These are phyloP conservation scores for Aselliscus stoliczkanus DNA, from an alignment of 2,797 vertebrate genomes.

Conservation along the genomic window DNA sequence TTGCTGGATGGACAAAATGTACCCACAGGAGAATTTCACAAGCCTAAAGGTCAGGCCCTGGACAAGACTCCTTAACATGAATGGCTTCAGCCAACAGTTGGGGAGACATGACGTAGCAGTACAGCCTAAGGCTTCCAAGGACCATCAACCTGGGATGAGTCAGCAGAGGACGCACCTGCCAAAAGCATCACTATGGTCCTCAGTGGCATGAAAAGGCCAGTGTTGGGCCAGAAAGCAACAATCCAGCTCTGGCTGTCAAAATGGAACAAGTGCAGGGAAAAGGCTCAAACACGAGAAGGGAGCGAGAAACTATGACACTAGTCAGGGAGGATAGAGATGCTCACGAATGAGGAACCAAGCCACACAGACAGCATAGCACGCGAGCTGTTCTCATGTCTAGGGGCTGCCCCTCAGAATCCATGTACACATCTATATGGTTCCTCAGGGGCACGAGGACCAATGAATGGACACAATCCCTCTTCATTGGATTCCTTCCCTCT, in stretches of 20 bases:
- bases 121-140: conserved; percentile 15
- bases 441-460: background rate
- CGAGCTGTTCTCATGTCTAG: background rate
- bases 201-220: background rate
- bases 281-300: background rate
- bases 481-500: background rate
- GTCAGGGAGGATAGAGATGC: background rate
- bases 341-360: background rate
- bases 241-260: background rate
- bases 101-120: conserved; percentile 42
- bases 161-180: conserved; percentile 33
- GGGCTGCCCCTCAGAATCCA: background rate
- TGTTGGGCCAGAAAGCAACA: background rate
- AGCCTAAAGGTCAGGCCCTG: conserved; percentile 62
- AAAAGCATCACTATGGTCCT: background rate
- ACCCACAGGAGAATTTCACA: conserved; percentile 63
- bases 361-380: no score
- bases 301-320: background rate
- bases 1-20: conserved; percentile 48
- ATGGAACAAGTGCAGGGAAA: background rate
- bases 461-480: background rate
- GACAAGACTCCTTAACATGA: conserved; percentile 29
- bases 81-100: conserved; percentile 21
- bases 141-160: conserved; percentile 44
- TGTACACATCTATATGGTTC: background rate